A percentile compares a stretch with the other conserved stretches of the same genome.
phyloP scores from a whole-genome alignment of 2,888 invertebrate genomes.

The Girardia tigrina region DNA sequence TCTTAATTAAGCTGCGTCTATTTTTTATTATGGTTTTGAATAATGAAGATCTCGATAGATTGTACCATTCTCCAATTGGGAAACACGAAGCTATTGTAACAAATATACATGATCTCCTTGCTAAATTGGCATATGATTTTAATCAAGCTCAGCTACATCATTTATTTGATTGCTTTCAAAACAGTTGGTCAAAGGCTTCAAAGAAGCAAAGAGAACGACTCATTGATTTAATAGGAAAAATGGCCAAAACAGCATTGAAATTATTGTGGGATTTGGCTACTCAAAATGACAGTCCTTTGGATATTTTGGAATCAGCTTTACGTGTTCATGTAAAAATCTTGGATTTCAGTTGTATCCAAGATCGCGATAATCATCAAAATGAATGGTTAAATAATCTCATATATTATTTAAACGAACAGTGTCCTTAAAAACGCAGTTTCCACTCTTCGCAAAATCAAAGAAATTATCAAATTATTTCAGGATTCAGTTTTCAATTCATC shows the following conservation, averaged over 20 bases:
- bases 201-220: conserved; percentile 87
- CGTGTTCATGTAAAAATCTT: conserved; percentile 87
- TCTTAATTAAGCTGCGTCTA: too few relatives aligned
- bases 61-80: conserved; percentile 85
- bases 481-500: too few relatives aligned
- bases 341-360: conserved; percentile 91
- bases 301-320: conserved; percentile 89
- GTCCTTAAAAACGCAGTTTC: too few relatives aligned
- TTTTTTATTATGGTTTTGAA: too few relatives aligned
- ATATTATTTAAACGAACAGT: too few relatives aligned
- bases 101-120: conserved; percentile 84
- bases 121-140: conserved; percentile 94
- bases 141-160: conserved; percentile 90
- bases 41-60: conserved; percentile 75
- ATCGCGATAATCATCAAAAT: too few relatives aligned
- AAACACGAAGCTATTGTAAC: conserved; percentile 93
- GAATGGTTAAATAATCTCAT: too few relatives aligned
- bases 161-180: conserved; percentile 85
- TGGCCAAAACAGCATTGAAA: conserved; percentile 87
- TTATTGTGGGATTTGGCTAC: conserved; percentile 91
- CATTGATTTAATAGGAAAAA: conserved; percentile 84
- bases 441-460: too few relatives aligned
- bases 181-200: conserved; percentile 82
- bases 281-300: conserved; percentile 83
- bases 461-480: too few relatives aligned